phyloP scores from a whole-genome alignment of 2,113 vertebrate species.

The Colaptes auratus region DNA sequence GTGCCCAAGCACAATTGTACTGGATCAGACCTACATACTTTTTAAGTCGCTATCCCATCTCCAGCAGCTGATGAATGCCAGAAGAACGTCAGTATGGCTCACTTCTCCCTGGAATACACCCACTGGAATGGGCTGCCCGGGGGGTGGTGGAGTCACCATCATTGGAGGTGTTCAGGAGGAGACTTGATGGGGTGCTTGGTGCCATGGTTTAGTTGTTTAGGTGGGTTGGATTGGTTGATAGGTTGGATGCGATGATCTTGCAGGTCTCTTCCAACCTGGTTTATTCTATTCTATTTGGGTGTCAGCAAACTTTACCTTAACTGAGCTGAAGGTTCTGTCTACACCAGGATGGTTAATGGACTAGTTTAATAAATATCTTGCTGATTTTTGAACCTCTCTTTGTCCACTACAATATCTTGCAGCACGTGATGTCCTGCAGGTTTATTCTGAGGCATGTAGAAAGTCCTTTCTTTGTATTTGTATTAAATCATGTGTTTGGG shows the following conservation, averaged over 20 bases:
- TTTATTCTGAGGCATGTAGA: not conserved
- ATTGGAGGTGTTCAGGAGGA: too few relatives aligned
- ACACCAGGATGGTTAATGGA: not conserved
- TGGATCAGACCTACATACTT: not conserved
- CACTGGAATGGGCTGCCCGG: too few relatives aligned
- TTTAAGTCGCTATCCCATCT: not conserved
- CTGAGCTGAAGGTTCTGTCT: not conserved
- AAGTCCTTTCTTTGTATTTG: not conserved
- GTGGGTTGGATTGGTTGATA: too few relatives aligned
- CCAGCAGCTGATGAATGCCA: not conserved
- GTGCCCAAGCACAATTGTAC: fast-evolving
- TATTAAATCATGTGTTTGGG: not conserved
- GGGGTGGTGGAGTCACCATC: too few relatives aligned
- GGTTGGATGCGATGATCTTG: too few relatives aligned
- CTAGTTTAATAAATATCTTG: not conserved
- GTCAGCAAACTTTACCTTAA: not conserved
- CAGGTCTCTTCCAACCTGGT: too few relatives aligned
- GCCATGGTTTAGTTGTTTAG: too few relatives aligned
- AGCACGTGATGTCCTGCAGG: not conserved
- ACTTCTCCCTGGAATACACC: not conserved
- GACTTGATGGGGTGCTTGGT: too few relatives aligned
- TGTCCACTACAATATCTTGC: not conserved
- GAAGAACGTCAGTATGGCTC: not conserved
- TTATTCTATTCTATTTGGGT: too few relatives aligned
- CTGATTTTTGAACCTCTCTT: not conserved